A percentile compares a stretch with the other conserved stretches of the same genome.
phyloP scores from a whole-genome alignment of 1,140 invertebrate genomes.

The Drosophila sp. region DNA sequence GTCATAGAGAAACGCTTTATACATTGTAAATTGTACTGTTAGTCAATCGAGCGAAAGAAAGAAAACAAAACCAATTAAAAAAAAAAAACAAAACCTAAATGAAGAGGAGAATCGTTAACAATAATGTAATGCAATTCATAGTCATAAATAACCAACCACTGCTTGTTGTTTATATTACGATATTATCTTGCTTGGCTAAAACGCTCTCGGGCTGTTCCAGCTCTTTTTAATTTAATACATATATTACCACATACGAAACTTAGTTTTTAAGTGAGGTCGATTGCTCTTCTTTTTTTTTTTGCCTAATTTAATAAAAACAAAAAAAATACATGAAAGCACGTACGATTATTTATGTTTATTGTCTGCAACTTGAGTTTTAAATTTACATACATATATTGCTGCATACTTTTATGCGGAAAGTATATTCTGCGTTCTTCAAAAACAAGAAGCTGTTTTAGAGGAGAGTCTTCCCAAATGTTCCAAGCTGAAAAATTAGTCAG shows the following conservation, averaged over 20 bases:
- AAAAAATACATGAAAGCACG: conserved; percentile 26
- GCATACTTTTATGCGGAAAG: conserved; percentile 19
- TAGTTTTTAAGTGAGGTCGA: conserved; percentile 63
- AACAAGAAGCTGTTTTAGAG: too few relatives aligned
- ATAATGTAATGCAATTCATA: conserved; percentile 43
- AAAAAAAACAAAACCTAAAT: background rate
- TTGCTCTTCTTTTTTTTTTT: conserved; percentile 59
- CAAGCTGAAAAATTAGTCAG: too few relatives aligned
- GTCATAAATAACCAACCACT: conserved; percentile 60
- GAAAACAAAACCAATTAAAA: background rate
- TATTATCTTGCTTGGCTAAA: conserved; percentile 69
- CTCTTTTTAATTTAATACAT: conserved; percentile 26
- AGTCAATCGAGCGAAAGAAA: conserved; percentile 62
- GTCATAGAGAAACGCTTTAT: conserved; percentile 75
- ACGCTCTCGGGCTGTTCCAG: conserved; percentile 12
- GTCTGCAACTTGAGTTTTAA: too few relatives aligned
- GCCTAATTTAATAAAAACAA: conserved; percentile 60
- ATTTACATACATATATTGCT: too few relatives aligned
- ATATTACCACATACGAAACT: conserved; percentile 27
- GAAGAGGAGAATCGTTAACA: conserved; percentile 4
- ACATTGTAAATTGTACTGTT: conserved; percentile 77
- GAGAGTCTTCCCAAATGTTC: too few relatives aligned
- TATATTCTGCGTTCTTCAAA: too few relatives aligned
- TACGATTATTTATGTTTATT: background rate
- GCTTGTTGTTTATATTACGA: conserved; percentile 60